Evolutionary conservation across 2,797 vertebrate species (phyloP).

Genomic region (Otolemur crassicaudatus): DNA sequence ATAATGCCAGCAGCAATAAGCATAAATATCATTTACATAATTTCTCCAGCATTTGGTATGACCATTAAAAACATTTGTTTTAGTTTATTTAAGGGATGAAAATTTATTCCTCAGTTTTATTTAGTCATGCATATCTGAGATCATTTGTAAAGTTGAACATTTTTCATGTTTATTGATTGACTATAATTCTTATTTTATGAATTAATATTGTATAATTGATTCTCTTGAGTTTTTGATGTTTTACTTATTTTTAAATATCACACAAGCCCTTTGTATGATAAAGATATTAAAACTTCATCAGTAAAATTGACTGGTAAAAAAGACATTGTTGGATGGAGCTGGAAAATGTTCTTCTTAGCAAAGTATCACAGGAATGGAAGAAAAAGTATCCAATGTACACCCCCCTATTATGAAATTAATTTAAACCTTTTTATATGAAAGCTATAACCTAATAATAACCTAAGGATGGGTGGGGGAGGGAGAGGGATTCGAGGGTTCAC

Average conservation of each 20-base stretch:
- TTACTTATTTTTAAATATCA: not conserved
- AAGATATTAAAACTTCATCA: not conserved
- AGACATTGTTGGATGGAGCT: fast-evolving
- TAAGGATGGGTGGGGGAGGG: too few relatives aligned
- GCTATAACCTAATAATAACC: too few relatives aligned
- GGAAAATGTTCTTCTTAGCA: too few relatives aligned
- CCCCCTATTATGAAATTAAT: too few relatives aligned
- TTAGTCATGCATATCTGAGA: slow-evolving; percentile 20
- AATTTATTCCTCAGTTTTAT: not conserved
- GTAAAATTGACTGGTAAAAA: not conserved
- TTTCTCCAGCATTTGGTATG: not conserved
- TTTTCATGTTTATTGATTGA: slow-evolving; percentile 21
- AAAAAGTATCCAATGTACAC: too few relatives aligned
- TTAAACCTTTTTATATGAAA: too few relatives aligned
- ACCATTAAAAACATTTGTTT: not conserved
- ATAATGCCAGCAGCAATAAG: not conserved
- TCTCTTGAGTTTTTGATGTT: not conserved
- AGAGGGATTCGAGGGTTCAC: too few relatives aligned
- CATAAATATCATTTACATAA: not conserved
- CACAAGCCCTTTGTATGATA: not conserved
- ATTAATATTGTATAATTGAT: not conserved
- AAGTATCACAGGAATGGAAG: too few relatives aligned
- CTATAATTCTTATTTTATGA: not conserved
- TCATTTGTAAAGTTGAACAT: not conserved
- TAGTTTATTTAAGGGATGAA: not conserved